A percentile compares a stretch with the other conserved stretches of the same genome.
These are phyloP conservation scores for Alligator mississippiensis DNA, from an alignment of 2,113 vertebrate genomes.

Conservation along the genomic window DNA sequence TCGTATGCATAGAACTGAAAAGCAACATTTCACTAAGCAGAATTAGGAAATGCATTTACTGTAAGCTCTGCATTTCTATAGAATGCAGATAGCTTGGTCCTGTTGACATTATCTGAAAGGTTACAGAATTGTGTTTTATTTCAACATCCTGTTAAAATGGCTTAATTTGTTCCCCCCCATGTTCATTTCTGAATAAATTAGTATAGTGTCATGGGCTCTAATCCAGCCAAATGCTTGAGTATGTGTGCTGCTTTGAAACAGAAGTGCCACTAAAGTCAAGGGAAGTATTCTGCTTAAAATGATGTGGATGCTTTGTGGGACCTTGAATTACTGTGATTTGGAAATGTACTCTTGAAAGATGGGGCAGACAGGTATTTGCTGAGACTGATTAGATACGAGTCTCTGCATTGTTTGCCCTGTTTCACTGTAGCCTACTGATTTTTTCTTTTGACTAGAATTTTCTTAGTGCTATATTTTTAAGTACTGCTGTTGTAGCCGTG, in stretches of 20 bases:
- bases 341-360: not conserved
- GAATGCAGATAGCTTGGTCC: not conserved
- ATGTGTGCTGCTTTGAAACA: not conserved
- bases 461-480: not conserved
- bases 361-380: not conserved
- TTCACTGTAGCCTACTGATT: not conserved
- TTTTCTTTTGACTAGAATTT: not conserved
- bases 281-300: rapidly evolving
- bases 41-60: not conserved
- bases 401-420: not conserved
- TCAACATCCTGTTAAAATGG: not conserved
- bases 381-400: not conserved
- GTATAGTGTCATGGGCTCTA: not conserved
- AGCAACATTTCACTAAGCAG: not conserved
- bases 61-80: not conserved
- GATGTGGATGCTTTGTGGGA: not conserved
- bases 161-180: rapidly evolving
- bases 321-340: not conserved
- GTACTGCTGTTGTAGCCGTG: no score
- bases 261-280: not conserved
- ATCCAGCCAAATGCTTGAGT: rapidly evolving
- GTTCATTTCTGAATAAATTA: not conserved
- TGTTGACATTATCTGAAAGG: not conserved
- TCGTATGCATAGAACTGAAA: not conserved
- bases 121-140: not conserved